A percentile compares a stretch with the other conserved stretches of the same genome.
These are phyloP conservation scores for Heliconius ethilla DNA, from an alignment of 2,888 invertebrate species.

Conservation along the genomic window DNA sequence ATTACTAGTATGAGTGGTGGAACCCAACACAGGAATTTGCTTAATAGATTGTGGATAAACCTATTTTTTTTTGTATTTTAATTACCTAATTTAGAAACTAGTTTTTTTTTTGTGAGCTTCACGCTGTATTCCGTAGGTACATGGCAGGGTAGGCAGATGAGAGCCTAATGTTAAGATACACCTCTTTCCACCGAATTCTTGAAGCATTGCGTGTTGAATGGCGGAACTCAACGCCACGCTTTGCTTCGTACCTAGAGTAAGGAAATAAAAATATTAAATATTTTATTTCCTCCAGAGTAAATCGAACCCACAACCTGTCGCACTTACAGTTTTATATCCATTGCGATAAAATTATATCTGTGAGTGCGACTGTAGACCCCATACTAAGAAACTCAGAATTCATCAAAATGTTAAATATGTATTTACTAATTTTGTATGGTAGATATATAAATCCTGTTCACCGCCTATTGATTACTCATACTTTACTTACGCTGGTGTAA, in stretches of 20 bases:
- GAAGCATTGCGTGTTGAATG: too few species aligned
- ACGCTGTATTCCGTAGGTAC: not conserved
- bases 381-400: not conserved
- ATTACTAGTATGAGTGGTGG: not conserved
- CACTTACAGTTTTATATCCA: not conserved
- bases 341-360: not conserved
- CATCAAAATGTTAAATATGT: not conserved
- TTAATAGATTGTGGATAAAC: not conserved
- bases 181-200: too few species aligned
- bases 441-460: not conserved
- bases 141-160: too few species aligned
- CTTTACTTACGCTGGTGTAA: conserved; percentile 14
- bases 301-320: too few species aligned
- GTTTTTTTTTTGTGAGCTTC: not conserved
- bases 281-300: too few species aligned
- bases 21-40: not conserved
- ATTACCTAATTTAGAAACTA: too few species aligned
- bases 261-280: too few species aligned
- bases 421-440: not conserved
- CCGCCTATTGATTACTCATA: conserved; percentile 8
- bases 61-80: not conserved
- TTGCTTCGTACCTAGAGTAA: too few species aligned
- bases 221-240: too few species aligned
- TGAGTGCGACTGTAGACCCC: not conserved
- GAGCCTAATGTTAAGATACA: too few species aligned